Conservation (phyloP, 2,888 invertebrate species). For the Zygogramma bicolorata region DNA sequence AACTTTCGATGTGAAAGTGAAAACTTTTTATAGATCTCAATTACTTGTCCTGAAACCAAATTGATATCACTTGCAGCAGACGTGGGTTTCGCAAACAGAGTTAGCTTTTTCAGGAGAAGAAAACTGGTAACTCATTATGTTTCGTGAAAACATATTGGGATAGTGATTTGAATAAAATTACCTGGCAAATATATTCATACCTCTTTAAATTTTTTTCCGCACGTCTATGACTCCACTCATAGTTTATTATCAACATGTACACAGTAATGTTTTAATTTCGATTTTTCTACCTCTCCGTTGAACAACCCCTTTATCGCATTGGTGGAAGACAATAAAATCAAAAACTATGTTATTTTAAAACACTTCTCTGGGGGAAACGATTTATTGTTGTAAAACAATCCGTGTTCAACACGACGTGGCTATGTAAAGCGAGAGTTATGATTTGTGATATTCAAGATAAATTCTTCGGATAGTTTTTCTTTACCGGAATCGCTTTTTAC, state of each 20-base stretch:
- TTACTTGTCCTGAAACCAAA: too few species aligned
- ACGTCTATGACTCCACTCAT: neutral
- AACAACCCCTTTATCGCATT: constrained; percentile 3
- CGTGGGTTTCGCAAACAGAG: too few species aligned
- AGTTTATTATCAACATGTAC: neutral
- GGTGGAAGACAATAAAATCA: constrained; percentile 9
- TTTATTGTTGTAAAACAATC: constrained; percentile 22
- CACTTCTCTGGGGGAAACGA: constrained; percentile 14
- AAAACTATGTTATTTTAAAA: constrained; percentile 9
- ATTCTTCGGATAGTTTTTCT: constrained; percentile 6
- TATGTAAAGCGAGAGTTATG: constrained; percentile 13
- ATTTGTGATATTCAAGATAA: constrained; percentile 12
- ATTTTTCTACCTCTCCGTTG: neutral
- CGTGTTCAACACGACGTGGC: constrained; percentile 7
- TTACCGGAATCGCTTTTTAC: neutral
- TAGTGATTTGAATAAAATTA: too few species aligned
- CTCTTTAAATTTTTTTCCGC: neutral
- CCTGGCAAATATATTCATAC: too few species aligned
- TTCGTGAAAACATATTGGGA: too few species aligned
- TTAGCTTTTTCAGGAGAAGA: too few species aligned
- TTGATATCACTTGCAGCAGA: too few species aligned
- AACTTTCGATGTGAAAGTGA: too few species aligned
- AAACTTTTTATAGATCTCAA: too few species aligned
- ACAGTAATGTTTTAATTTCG: constrained; percentile 3
- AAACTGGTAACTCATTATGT: too few species aligned